Conservation (phyloP, 2,797 vertebrate species). For the Psittacula derbiana region DNA sequence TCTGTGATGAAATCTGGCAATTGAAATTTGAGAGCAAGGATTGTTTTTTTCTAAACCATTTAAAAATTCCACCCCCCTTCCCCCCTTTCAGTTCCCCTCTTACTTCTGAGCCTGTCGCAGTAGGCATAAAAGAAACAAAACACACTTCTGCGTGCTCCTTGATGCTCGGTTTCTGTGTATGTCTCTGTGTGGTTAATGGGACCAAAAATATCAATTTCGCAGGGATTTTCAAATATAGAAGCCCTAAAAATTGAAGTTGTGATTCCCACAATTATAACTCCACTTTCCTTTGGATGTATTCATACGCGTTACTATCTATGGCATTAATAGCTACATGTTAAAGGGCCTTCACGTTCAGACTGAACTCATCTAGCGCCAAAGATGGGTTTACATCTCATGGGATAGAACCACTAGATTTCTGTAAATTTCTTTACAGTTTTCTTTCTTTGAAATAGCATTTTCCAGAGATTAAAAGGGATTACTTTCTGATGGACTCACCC, state of each 20-base stretch:
- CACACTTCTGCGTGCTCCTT: background rate
- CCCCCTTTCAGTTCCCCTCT: background rate
- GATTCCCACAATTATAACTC: background rate
- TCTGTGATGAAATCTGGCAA: constrained; percentile 42
- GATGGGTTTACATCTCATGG: background rate
- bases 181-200: background rate
- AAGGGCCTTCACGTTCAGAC: background rate
- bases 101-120: background rate
- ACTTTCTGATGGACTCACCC: background rate
- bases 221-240: background rate
- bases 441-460: background rate
- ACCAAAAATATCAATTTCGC: background rate
- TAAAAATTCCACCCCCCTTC: background rate
- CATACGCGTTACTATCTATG: background rate
- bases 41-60: background rate
- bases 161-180: background rate
- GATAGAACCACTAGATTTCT: background rate
- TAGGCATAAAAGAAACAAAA: background rate
- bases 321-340: background rate
- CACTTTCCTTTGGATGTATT: background rate
- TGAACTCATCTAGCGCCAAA: background rate
- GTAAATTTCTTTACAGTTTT: background rate
- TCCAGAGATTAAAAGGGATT: background rate
- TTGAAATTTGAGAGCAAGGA: background rate
- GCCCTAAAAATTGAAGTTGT: background rate